These are phyloP conservation scores for Percopsis omiscomaycus DNA, from an alignment of 2,797 vertebrate genomes.

Conservation along the genomic window DNA sequence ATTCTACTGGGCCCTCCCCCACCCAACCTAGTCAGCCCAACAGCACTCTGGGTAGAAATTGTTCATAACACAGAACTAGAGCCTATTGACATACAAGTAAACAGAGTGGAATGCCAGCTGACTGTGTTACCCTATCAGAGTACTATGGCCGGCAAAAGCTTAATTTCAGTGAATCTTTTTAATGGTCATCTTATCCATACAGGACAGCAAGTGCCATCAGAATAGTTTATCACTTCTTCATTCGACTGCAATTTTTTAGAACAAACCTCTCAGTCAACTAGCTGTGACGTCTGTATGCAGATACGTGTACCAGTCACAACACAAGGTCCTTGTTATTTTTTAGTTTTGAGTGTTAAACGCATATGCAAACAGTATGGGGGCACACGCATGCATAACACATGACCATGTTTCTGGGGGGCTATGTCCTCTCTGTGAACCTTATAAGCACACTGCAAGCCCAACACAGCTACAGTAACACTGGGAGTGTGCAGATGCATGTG, in stretches of 20 bases:
- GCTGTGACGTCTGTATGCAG: slow-evolving; percentile 8
- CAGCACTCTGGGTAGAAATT: slow-evolving; percentile 29
- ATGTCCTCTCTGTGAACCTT: slow-evolving; percentile 53
- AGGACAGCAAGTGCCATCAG: no score
- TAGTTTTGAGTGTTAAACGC: no score
- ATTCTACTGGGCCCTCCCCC: slow-evolving; percentile 59
- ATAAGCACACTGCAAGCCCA: slow-evolving; percentile 49
- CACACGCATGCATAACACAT: slow-evolving; percentile 24
- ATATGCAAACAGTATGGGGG: slow-evolving; percentile 24
- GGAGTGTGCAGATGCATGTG: slow-evolving; percentile 22
- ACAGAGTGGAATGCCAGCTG: slow-evolving; percentile 23
- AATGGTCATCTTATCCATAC: no score
- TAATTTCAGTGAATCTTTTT: neutral
- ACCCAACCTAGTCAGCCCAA: slow-evolving; percentile 36
- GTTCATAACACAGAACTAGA: slow-evolving; percentile 29
- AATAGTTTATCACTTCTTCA: no score
- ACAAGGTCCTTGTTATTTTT: slow-evolving; percentile 34
- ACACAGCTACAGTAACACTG: slow-evolving; percentile 39
- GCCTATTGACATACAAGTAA: slow-evolving; percentile 27
- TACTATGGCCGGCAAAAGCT: neutral
- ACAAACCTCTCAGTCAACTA: slow-evolving; percentile 26
- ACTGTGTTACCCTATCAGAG: no score
- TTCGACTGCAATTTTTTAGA: no score
- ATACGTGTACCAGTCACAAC: slow-evolving; percentile 21
- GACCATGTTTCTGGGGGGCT: slow-evolving; percentile 31